Evolutionary conservation across 2,888 invertebrate genomes (phyloP), one percentile per base, ranked within the genome.

Genomic region (Leuctra nigra): DNA sequence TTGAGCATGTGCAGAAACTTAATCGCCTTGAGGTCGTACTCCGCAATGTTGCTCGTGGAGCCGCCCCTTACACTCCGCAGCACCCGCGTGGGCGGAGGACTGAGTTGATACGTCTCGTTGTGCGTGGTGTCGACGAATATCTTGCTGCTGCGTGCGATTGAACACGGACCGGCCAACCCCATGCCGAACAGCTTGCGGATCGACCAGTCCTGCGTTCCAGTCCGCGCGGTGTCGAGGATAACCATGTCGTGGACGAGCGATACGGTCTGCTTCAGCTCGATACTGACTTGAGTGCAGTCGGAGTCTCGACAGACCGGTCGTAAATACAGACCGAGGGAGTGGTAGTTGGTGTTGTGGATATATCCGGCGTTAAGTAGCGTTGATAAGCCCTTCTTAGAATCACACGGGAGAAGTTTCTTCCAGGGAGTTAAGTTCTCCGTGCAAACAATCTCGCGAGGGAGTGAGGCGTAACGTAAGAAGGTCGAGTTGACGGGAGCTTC

Each of bases 391-490:
- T 82, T 77, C 81, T 83, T 86, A n/a, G 88, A 86, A 71, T 90
- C 89, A 74, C 99, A 99, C 0, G 99, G 98, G 46, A 99, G 72
- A 3, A 99, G 75, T 70, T 98, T 99, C 68, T 95, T 94, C 89
- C 97, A 98, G 0, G 99, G 98, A 13, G 99, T 98, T 65, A 99
- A 75, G 75, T 99, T 99, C 75, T 99, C 99, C 0, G 98, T 99
- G 69, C 99, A 99, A 2, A 97, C 94, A 65, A 93, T 91, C 78
- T 99, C 99, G 62, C 92, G 79, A 0, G 98, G 95, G 59, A 99
- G 72, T n/a, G 91, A 85, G 1, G 96, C 87, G 75, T 96, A 97
- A 65, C 90, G 75, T 44, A 86, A 70, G 65, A 72, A 78, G 67
- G 77, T 76, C 63, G 78, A 73, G 66, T 78, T 70, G 68, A 81